Conservation (phyloP, 2,113 vertebrate genomes). For the Laterallus jamaicensis region DNA sequence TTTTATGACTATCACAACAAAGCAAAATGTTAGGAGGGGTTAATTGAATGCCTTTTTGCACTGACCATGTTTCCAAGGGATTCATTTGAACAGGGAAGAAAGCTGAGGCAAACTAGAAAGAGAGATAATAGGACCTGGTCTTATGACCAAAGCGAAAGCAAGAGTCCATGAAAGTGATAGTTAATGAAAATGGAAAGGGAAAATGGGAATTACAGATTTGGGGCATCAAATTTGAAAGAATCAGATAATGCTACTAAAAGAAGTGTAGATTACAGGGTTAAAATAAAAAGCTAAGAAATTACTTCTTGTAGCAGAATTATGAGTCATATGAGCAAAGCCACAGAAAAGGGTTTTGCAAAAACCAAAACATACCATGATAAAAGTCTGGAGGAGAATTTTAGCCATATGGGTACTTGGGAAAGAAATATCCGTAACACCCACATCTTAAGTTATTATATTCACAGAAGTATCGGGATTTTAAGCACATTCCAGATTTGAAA, state of each 20-base stretch:
- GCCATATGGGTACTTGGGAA: constrained; percentile 33
- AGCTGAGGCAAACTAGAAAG: not conserved
- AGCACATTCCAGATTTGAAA: not conserved
- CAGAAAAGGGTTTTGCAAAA: not conserved
- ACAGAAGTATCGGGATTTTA: not conserved
- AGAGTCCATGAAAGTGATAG: not conserved
- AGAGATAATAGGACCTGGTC: not conserved
- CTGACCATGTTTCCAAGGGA: not conserved
- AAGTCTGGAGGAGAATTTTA: not conserved
- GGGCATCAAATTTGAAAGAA: not conserved
- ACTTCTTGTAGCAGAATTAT: not conserved
- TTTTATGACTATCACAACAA: not conserved
- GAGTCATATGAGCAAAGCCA: not conserved
- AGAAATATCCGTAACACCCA: constrained; percentile 20
- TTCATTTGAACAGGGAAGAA: not conserved
- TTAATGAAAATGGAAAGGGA: not conserved
- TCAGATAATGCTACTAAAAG: not conserved
- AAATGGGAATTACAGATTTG: not conserved
- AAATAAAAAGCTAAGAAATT: not conserved
- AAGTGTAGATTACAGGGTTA: not conserved
- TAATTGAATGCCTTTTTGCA: not conserved
- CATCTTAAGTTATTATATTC: constrained; percentile 4
- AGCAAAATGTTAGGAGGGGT: not conserved
- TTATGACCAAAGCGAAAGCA: not conserved
- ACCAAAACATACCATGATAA: not conserved